These are phyloP conservation scores for Calidris pugnax DNA, from an alignment of 2,113 vertebrate genomes.

Conservation along the genomic window DNA sequence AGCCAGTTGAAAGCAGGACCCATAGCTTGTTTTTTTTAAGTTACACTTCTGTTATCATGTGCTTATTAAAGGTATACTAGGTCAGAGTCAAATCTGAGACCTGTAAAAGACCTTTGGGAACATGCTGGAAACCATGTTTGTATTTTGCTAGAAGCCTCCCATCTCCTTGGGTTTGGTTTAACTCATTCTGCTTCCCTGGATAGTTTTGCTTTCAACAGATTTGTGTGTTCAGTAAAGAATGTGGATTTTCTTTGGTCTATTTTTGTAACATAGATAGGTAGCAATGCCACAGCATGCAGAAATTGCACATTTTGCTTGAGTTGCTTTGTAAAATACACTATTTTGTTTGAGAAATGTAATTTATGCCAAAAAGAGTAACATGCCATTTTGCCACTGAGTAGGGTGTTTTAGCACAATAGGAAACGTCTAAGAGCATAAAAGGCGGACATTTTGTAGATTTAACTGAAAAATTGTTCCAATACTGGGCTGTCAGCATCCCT, in stretches of 20 bases:
- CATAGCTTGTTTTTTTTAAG: background rate
- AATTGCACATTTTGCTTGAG: constrained; percentile 76
- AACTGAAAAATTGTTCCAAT: constrained; percentile 26
- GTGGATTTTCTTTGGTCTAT: constrained; percentile 31
- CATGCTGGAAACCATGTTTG: background rate
- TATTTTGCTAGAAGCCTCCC: background rate
- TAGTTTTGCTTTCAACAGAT: background rate
- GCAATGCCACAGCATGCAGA: constrained; percentile 48
- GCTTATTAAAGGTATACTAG: background rate
- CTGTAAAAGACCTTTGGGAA: background rate
- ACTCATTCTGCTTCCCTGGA: background rate
- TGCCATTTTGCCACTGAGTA: constrained; percentile 62
- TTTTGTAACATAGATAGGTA: background rate
- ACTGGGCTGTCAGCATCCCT: constrained; percentile 70
- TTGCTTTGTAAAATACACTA: constrained; percentile 70
- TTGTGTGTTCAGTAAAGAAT: constrained; percentile 1
- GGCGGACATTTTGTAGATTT: constrained; percentile 3
- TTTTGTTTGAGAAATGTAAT: constrained; percentile 70
- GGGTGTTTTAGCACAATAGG: constrained; percentile 67
- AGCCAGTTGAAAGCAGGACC: background rate
- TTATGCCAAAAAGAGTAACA: constrained; percentile 73
- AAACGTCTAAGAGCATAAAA: background rate
- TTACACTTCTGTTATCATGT: background rate
- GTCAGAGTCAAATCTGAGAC: background rate
- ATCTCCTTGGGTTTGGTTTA: background rate